Evolutionary conservation across 2,113 vertebrate species (phyloP).

Genomic region (Sturnus vulgaris): DNA sequence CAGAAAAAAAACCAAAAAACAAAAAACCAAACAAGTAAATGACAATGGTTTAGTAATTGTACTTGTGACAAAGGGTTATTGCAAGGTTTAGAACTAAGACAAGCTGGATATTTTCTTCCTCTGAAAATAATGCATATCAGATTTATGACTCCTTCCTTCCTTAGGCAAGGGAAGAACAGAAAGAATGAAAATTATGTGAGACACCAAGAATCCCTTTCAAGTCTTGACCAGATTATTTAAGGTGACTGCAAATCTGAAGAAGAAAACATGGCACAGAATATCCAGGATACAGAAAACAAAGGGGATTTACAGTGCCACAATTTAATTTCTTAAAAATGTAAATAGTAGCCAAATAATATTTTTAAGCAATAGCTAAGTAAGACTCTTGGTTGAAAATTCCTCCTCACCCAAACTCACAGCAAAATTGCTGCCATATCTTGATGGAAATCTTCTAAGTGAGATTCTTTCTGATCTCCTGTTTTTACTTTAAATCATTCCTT

Average conservation of each 20-base stretch:
- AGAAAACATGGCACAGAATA: neutral
- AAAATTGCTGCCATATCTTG: neutral
- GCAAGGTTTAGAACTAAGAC: neutral
- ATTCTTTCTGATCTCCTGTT: neutral
- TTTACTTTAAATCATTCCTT: neutral
- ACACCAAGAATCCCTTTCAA: neutral
- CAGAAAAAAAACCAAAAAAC: neutral
- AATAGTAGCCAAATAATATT: too few relatives aligned
- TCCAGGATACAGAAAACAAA: neutral
- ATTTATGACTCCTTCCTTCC: neutral
- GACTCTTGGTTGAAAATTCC: neutral
- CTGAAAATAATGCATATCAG: neutral
- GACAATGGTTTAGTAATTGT: neutral
- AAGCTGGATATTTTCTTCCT: neutral
- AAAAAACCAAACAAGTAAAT: neutral
- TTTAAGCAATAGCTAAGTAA: neutral
- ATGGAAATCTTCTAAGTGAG: neutral
- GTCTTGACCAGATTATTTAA: neutral
- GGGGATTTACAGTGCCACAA: neutral
- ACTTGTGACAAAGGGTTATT: neutral
- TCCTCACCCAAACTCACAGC: neutral
- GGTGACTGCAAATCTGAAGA: neutral
- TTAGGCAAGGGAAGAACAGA: neutral
- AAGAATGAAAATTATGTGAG: neutral
- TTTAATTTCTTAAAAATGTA: neutral